Conservation (phyloP, 2,113 vertebrate genomes). For the Arvicanthis niloticus region DNA sequence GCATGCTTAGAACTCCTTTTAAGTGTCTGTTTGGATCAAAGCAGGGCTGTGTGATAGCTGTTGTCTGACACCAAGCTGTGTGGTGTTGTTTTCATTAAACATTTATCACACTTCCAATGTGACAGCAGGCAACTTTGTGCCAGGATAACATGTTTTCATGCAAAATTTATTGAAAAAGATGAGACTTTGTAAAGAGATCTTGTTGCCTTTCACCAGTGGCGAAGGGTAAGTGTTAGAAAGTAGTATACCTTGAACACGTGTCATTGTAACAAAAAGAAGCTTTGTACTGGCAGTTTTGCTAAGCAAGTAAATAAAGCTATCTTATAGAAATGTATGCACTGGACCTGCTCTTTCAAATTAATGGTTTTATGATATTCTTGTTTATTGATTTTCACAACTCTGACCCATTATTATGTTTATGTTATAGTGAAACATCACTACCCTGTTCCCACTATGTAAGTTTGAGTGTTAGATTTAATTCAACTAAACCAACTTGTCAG, state of each 20-base stretch:
- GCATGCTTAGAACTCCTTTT: conserved; percentile 86
- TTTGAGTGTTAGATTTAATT: conserved; percentile 59
- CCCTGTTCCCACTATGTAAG: background rate
- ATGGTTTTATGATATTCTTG: conserved; percentile 31
- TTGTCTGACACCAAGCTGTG: conserved; percentile 94
- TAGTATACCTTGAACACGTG: conserved; percentile 64
- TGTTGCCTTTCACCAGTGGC: conserved; percentile 93
- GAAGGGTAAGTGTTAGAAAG: conserved; percentile 90
- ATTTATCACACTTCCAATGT: conserved; percentile 96
- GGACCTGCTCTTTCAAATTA: conserved; percentile 41
- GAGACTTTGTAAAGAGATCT: conserved; percentile 92
- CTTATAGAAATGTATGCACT: background rate
- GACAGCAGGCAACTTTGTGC: conserved; percentile 97
- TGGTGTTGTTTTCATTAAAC: conserved; percentile 99
- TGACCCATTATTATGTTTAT: background rate
- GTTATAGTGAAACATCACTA: background rate
- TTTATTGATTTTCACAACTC: conserved; percentile 12
- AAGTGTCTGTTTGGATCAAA: conserved; percentile 95
- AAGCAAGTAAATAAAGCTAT: conserved; percentile 58
- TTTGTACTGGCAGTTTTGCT: conserved; percentile 35
- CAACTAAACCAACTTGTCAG: conserved; percentile 46
- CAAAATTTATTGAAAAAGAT: conserved; percentile 98
- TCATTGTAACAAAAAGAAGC: background rate
- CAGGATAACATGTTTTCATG: conserved; percentile 94
- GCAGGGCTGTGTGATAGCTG: conserved; percentile 90